Percentiles rank a stretch among this genome's conserved stretches.
Conservation (phyloP, 2,888 invertebrate species). For the Phytoseiulus persimilis region DNA sequence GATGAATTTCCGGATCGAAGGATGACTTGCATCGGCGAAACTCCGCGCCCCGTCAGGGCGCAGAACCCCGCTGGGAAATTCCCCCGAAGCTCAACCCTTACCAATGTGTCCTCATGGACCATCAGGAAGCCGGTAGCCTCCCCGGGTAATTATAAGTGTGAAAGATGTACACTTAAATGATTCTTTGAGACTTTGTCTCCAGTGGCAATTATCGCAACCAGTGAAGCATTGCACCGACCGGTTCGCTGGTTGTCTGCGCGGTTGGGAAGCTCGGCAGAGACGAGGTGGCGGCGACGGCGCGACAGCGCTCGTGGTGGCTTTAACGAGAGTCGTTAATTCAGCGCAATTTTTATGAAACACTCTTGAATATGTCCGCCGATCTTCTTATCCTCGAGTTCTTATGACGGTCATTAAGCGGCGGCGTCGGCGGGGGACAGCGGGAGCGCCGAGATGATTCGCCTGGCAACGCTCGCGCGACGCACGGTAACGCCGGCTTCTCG, state of each 20-base stretch:
- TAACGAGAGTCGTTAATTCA: slow-evolving; percentile 38
- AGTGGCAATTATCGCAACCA: slow-evolving; percentile 33
- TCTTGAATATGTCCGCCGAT: slow-evolving; percentile 18
- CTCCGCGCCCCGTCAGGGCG: too few species aligned
- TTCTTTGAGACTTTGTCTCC: slow-evolving; percentile 9
- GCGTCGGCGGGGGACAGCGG: neutral
- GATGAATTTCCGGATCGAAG: too few species aligned
- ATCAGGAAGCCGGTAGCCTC: neutral
- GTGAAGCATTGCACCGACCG: slow-evolving; percentile 19
- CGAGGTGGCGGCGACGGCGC: neutral
- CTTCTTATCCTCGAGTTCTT: slow-evolving; percentile 18
- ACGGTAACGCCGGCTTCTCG: neutral
- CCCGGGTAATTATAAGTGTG: slow-evolving; percentile 34
- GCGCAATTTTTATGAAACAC: slow-evolving; percentile 27
- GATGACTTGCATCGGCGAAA: too few species aligned
- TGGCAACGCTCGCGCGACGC: neutral
- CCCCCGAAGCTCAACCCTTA: neutral
- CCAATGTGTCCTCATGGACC: neutral
- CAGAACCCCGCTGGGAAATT: too few species aligned
- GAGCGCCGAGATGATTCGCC: neutral
- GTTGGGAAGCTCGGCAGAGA: neutral
- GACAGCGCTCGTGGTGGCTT: neutral
- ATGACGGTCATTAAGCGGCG: slow-evolving; percentile 20
- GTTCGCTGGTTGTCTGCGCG: neutral
- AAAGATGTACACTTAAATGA: slow-evolving; percentile 38